Evolutionary conservation across 37 sponge, comb jelly and placozoan species (phyloP).

Genomic region (Geodia barretti): DNA sequence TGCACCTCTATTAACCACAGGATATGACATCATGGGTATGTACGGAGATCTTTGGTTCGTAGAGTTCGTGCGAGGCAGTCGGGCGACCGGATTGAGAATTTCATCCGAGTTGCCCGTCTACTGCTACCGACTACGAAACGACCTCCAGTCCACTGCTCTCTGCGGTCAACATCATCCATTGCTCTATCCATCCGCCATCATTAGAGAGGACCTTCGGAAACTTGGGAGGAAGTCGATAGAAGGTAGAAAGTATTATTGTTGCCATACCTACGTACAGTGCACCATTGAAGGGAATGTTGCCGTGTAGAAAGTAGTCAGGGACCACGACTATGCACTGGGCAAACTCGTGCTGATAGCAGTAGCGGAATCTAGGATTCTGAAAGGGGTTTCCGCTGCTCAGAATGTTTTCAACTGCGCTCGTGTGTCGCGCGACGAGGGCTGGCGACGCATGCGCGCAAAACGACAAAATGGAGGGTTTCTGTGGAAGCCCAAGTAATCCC

Average conservation of each 20-base stretch:
- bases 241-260: constrained; percentile 30
- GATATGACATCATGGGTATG: constrained; percentile 78
- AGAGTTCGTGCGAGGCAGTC: constrained; percentile 17
- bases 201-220: constrained; percentile 42
- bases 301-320: no score
- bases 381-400: no score
- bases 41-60: constrained; percentile 65
- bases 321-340: no score
- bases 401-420: no score
- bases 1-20: constrained; percentile 14
- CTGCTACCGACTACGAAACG: constrained; percentile 64
- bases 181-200: constrained; percentile 54
- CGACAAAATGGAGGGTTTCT: no score
- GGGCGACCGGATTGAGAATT: constrained; percentile 67
- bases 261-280: not conserved
- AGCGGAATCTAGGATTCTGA: no score
- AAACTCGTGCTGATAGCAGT: no score
- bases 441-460: no score
- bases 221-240: constrained; percentile 68
- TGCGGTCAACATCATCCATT: constrained; percentile 52
- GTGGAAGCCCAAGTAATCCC: no score
- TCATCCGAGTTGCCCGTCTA: constrained; percentile 63
- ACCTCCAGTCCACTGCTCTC: constrained; percentile 60
- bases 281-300: no score
- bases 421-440: no score